Percentiles rank a stretch among this genome's conserved stretches.
These are phyloP conservation scores for Ditylenchus dipsaci DNA, from an alignment of 1,140 invertebrate genomes.

Conservation along the genomic window DNA sequence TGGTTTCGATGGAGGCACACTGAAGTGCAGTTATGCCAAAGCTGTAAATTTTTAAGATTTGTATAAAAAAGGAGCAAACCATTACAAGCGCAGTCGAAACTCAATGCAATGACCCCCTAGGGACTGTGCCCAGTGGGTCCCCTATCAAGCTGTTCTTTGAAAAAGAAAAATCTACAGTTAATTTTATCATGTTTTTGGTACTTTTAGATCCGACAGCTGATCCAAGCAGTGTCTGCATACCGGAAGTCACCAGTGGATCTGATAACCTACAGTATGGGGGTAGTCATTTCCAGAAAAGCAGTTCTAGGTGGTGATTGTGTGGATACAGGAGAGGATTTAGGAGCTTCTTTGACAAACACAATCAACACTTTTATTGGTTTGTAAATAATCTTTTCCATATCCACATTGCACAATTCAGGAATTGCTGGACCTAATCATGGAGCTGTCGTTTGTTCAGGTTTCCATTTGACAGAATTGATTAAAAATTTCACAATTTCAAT, in stretches of 20 bases:
- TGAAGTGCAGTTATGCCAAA: background rate
- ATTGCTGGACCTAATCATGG: slow-evolving; percentile 38
- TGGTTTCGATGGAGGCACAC: background rate
- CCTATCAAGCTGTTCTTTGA: too few species aligned
- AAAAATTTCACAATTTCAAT: too few species aligned
- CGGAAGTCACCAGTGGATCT: slow-evolving; percentile 34
- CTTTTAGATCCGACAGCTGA: slow-evolving; percentile 34
- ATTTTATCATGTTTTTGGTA: background rate
- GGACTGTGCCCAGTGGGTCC: too few species aligned
- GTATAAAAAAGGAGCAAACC: background rate
- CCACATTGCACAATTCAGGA: background rate
- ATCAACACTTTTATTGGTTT: slow-evolving; percentile 28
- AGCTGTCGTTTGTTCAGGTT: slow-evolving; percentile 7
- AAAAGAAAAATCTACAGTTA: too few species aligned
- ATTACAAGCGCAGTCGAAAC: too few species aligned
- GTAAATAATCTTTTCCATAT: too few species aligned
- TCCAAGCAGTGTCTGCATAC: slow-evolving; percentile 26
- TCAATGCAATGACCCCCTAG: too few species aligned
- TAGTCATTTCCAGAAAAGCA: slow-evolving; percentile 40
- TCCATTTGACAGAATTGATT: too few species aligned
- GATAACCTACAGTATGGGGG: slow-evolving; percentile 39
- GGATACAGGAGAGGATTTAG: slow-evolving; percentile 36
- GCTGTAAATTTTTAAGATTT: background rate
- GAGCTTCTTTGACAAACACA: slow-evolving; percentile 23
- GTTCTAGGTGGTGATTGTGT: slow-evolving; percentile 42